A percentile compares a stretch with the other conserved stretches of the same genome.
Evolutionary conservation across 2,113 vertebrate species (phyloP).

Genomic region (Phalacrocorax brasilianus): DNA sequence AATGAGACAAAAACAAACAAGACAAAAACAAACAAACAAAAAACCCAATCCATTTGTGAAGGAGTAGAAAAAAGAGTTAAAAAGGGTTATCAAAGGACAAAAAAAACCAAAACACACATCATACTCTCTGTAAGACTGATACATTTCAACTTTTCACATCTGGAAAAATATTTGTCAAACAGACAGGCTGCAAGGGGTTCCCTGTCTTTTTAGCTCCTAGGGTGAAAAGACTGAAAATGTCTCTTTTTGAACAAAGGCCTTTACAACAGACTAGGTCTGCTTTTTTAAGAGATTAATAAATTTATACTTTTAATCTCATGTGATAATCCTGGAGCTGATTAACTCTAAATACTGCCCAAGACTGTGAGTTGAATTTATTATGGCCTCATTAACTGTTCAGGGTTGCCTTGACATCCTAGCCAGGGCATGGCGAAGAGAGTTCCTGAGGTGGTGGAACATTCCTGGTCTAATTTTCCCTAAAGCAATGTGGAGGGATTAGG

Average conservation of each 20-base stretch:
- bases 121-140: background rate
- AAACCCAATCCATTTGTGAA: background rate
- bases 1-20: background rate
- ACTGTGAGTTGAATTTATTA: background rate
- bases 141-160: background rate
- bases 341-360: background rate
- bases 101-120: background rate
- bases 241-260: background rate
- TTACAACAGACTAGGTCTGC: background rate
- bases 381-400: background rate
- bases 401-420: background rate
- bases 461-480: background rate
- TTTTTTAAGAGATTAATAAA: background rate
- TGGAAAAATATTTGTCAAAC: background rate
- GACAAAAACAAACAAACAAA: background rate
- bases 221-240: background rate
- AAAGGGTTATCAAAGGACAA: background rate
- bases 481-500: background rate
- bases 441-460: background rate
- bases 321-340: background rate
- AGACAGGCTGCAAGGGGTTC: background rate
- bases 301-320: background rate
- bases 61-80: background rate
- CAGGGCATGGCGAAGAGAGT: background rate
- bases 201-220: background rate